Base-by-base conservation (phyloP, 2,113 vertebrate genomes). In the Tamias sibiricus region DNA sequence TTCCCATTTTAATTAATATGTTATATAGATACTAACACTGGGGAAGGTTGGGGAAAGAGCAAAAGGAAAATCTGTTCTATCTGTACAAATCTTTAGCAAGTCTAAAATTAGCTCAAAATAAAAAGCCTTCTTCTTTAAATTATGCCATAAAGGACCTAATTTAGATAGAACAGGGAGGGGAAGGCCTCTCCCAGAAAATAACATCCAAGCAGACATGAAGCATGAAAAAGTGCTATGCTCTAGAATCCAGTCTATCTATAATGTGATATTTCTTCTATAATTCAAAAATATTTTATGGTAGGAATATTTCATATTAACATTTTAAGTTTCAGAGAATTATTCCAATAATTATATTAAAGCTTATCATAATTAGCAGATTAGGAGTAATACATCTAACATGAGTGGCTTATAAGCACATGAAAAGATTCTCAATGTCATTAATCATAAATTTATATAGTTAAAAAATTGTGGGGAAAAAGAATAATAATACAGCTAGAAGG, bases 91-190 rank as follows among this genome's bases (percentile, higher is more conserved):
- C 30, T 16, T 47, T 59, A 9, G 32, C 72, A 92, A 69, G 11
- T 79, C 71, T 74, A 95, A 54, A 92, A 81, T 68, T 87, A 64
- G 1, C 72, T 68, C n/a, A 54, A 90, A 88, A 75, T 42, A 71
- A 95, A 76, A 81, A 42, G 16, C 42, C 54, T 76, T 40, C 87
- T 52, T 42, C 81, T 52, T 86, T 54, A 8, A 81, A 49, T 3
- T n/a, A 8, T 85, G 28, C 17, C n/a, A 62, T 66, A 26, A 93
- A 87, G 19, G 16, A 64, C 2, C 8, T 89, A 86, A 80, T 69
- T 95, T 47, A 80, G 13, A 37, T 66, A 75, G 72, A n/a, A 71
- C 1, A 13, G 30, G 32, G 1, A 75, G 79, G 40, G 30, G 28
- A 89, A 85, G 19, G 37, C 14, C 47, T 93, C 22, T 6, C 22